These are phyloP conservation scores for Lasioglossum baleicum DNA, from an alignment of 1,140 invertebrate species.

Conservation along the genomic window DNA sequence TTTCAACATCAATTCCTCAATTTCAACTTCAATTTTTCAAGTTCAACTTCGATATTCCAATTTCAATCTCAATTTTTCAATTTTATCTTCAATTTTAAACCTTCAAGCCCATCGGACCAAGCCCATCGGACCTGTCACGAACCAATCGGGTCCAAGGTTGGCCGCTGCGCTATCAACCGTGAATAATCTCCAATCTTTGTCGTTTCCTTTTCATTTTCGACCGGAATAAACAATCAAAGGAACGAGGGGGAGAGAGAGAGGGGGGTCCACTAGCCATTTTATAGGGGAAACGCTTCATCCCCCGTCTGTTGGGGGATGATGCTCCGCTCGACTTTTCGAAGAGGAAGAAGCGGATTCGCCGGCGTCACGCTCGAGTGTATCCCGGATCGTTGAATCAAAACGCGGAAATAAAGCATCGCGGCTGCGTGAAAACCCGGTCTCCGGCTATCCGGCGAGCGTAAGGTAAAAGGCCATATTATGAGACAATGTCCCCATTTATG, in stretches of 20 bases:
- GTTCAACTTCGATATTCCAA: too few species aligned
- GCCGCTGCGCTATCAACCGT: neutral
- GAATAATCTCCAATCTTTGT: neutral
- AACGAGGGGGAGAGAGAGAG: neutral
- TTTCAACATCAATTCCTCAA: too few species aligned
- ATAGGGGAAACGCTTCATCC: neutral
- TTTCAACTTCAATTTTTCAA: too few species aligned
- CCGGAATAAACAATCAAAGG: neutral
- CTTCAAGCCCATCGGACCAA: too few species aligned
- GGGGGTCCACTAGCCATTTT: neutral
- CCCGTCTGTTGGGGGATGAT: neutral
- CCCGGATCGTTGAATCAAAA: slow-evolving; percentile 30
- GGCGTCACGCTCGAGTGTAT: neutral
- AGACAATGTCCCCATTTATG: too few species aligned
- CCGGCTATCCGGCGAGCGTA: too few species aligned
- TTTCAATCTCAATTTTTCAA: too few species aligned
- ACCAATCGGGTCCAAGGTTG: neutral
- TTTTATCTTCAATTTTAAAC: too few species aligned
- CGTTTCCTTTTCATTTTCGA: neutral
- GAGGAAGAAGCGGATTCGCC: neutral
- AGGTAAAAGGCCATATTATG: too few species aligned
- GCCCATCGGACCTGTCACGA: too few species aligned
- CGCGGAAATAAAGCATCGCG: slow-evolving; percentile 27
- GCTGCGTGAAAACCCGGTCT: slow-evolving; percentile 5
- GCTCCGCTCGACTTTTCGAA: neutral